Conservation (phyloP, 1,140 invertebrate species). For the Heliconius nattereri region DNA sequence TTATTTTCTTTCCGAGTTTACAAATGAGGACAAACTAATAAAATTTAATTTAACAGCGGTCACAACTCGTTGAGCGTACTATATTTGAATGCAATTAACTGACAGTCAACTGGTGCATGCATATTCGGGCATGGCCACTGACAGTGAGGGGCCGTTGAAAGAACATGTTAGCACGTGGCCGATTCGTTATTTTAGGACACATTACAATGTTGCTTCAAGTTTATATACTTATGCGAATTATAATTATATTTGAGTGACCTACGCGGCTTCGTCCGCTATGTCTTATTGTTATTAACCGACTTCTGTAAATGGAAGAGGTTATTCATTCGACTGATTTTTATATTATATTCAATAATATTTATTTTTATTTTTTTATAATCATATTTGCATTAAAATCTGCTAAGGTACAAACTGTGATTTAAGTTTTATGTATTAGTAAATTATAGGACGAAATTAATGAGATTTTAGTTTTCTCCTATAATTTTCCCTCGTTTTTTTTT, state of each 20-base stretch:
- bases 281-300: no score
- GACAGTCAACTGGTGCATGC: slow-evolving; percentile 44
- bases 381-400: background rate
- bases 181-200: slow-evolving; percentile 24
- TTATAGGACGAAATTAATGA: background rate
- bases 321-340: no score
- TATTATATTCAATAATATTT: no score
- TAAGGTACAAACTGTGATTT: background rate
- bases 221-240: slow-evolving; percentile 12
- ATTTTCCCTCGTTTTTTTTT: no score
- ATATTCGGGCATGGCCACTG: slow-evolving; percentile 29
- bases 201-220: background rate
- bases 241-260: background rate
- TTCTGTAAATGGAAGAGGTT: no score
- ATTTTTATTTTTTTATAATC: no score
- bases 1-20: no score
- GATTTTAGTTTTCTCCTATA: background rate
- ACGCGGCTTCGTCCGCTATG: no score
- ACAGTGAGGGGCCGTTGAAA: slow-evolving; percentile 11
- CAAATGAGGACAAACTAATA: no score
- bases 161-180: slow-evolving; percentile 27
- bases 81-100: slow-evolving; percentile 63
- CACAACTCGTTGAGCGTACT: no score
- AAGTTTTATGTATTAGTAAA: background rate
- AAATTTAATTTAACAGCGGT: no score